Conservation (phyloP, 2,113 vertebrate species). For the Hymenochirus boettgeri region DNA sequence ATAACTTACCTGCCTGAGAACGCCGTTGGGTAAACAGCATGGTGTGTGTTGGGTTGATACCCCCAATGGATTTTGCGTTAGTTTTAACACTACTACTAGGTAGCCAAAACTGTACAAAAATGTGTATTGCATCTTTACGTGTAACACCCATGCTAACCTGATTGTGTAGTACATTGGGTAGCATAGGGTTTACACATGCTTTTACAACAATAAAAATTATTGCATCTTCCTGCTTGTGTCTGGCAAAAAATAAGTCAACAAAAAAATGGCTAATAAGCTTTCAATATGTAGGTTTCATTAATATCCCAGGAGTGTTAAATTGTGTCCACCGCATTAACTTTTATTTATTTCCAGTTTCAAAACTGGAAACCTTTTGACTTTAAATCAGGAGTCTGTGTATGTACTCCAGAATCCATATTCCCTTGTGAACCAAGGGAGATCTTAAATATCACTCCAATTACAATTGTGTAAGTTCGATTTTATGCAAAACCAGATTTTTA, state of each 20-base stretch:
- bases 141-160: too few relatives aligned
- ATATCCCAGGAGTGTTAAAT: slow-evolving; percentile 43
- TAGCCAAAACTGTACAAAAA: too few relatives aligned
- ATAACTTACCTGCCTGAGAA: too few relatives aligned
- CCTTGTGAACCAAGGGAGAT: slow-evolving; percentile 61
- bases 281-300: slow-evolving; percentile 6
- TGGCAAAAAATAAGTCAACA: not conserved
- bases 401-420: slow-evolving; percentile 52
- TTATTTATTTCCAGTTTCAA: slow-evolving; percentile 57
- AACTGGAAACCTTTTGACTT: slow-evolving; percentile 61
- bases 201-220: too few relatives aligned
- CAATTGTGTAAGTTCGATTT: slow-evolving; percentile 67
- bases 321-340: slow-evolving; percentile 54
- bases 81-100: too few relatives aligned
- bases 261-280: not conserved
- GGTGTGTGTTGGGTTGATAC: too few relatives aligned
- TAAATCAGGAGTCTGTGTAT: slow-evolving; percentile 60
- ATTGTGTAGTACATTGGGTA: too few relatives aligned
- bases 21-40: too few relatives aligned
- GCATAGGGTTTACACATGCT: too few relatives aligned
- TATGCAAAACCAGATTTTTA: slow-evolving; percentile 62
- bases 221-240: too few relatives aligned
- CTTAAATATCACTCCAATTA: slow-evolving; percentile 74
- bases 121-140: too few relatives aligned
- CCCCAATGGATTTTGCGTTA: too few relatives aligned